phyloP scores from a whole-genome alignment of 2,888 invertebrate species.

The Nomada ruficornis region DNA sequence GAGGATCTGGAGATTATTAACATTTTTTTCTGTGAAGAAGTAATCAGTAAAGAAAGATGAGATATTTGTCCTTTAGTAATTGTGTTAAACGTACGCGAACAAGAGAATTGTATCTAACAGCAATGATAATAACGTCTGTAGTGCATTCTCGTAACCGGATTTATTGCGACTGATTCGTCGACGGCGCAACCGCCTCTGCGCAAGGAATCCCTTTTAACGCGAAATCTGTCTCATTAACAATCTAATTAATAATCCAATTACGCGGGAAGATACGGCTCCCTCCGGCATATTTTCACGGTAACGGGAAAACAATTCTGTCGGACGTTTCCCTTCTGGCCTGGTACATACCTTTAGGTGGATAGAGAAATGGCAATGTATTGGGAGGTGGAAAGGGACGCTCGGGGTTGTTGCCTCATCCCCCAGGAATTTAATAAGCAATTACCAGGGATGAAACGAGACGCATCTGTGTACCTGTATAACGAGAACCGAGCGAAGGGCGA shows the following conservation, averaged over 20 bases:
- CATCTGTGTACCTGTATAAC: slow-evolving; percentile 79
- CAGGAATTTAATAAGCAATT: slow-evolving; percentile 82
- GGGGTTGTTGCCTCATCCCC: slow-evolving; percentile 68
- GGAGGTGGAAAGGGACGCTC: slow-evolving; percentile 28
- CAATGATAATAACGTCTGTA: slow-evolving; percentile 24
- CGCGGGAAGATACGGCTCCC: slow-evolving; percentile 76
- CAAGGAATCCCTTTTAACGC: slow-evolving; percentile 66
- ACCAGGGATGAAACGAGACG: slow-evolving; percentile 81
- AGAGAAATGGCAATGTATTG: slow-evolving; percentile 60
- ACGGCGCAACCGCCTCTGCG: neutral
- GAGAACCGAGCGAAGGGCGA: slow-evolving; percentile 48
- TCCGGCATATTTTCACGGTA: slow-evolving; percentile 80
- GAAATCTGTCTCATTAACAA: slow-evolving; percentile 83
- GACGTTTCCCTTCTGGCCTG: slow-evolving; percentile 66
- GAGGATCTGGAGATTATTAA: no score
- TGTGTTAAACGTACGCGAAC: no score
- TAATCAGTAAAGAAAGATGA: no score
- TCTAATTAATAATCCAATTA: slow-evolving; percentile 84
- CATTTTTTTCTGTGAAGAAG: no score
- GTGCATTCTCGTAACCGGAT: slow-evolving; percentile 26
- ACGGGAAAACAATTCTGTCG: slow-evolving; percentile 81
- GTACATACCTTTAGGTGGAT: slow-evolving; percentile 66
- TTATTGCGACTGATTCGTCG: slow-evolving; percentile 46
- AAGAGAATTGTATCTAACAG: no score
- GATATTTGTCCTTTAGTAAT: no score